Evolutionary conservation across 2,797 vertebrate genomes (phyloP).

Genomic region (Peromyscus aztecus): DNA sequence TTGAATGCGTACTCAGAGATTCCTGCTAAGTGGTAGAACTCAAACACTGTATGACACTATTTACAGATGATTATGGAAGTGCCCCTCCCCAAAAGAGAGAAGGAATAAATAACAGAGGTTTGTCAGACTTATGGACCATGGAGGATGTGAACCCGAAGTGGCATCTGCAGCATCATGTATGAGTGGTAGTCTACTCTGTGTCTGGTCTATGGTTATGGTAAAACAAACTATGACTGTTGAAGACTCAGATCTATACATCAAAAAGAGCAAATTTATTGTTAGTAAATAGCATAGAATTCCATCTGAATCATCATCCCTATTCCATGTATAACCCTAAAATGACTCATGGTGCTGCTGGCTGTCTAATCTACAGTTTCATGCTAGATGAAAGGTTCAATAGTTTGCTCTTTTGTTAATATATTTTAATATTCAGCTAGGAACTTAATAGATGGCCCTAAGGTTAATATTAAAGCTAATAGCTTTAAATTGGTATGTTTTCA

Average conservation of each 20-base stretch:
- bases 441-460: slow-evolving; percentile 49
- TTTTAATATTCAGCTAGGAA: slow-evolving; percentile 62
- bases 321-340: background rate
- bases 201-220: background rate
- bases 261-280: background rate
- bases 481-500: slow-evolving; percentile 68
- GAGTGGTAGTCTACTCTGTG: background rate
- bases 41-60: background rate
- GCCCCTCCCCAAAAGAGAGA: background rate
- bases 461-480: slow-evolving; percentile 60
- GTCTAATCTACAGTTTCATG: background rate
- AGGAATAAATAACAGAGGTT: background rate
- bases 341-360: background rate
- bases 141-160: background rate
- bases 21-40: background rate
- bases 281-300: slow-evolving; percentile 50
- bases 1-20: background rate
- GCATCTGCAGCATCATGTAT: background rate
- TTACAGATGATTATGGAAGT: background rate
- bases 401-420: slow-evolving; percentile 58
- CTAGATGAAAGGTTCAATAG: slow-evolving; percentile 42
- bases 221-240: background rate
- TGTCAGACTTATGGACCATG: background rate
- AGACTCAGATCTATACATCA: background rate
- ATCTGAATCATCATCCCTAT: background rate